These are phyloP conservation scores for Cataglyphis rosenhaueri DNA, from an alignment of 2,888 invertebrate genomes.

Conservation along the genomic window DNA sequence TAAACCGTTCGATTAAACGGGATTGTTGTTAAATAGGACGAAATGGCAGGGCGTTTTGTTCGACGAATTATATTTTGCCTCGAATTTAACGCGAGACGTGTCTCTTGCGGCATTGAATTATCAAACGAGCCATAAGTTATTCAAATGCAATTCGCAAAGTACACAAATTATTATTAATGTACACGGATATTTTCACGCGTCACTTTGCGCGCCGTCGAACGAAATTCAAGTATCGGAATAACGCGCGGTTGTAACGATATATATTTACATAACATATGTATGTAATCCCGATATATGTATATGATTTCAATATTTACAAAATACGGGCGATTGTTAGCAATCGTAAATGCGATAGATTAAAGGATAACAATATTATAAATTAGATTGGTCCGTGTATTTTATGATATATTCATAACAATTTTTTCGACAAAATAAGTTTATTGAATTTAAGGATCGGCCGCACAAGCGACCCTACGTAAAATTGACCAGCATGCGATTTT, in stretches of 20 bases:
- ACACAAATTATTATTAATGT: conserved; percentile 51
- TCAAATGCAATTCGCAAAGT: conserved; percentile 54
- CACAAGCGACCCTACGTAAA: not conserved
- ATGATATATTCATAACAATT: not conserved
- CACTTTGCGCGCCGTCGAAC: conserved; percentile 48
- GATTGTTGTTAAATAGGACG: conserved; percentile 44
- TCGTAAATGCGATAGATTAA: conserved; percentile 22
- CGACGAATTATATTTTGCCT: conserved; percentile 55
- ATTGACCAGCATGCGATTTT: not conserved
- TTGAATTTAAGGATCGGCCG: not conserved
- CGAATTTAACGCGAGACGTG: conserved; percentile 57
- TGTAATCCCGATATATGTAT: conserved; percentile 20
- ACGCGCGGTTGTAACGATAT: conserved; percentile 50
- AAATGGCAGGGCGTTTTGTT: conserved; percentile 44
- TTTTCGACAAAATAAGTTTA: not conserved
- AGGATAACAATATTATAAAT: conserved; percentile 35
- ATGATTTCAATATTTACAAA: conserved; percentile 46
- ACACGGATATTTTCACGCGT: conserved; percentile 60
- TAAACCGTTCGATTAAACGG: conserved; percentile 54
- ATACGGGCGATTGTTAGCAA: conserved; percentile 16
- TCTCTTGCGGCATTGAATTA: conserved; percentile 58
- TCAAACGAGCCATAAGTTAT: conserved; percentile 52
- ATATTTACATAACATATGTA: conserved; percentile 44
- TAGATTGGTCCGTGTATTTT: conserved; percentile 1
- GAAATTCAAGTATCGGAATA: conserved; percentile 56